Percentiles rank a stretch among this genome's conserved stretches.
Evolutionary conservation across 1,140 invertebrate genomes (phyloP).

Genomic region (Nasonia vitripennis): DNA sequence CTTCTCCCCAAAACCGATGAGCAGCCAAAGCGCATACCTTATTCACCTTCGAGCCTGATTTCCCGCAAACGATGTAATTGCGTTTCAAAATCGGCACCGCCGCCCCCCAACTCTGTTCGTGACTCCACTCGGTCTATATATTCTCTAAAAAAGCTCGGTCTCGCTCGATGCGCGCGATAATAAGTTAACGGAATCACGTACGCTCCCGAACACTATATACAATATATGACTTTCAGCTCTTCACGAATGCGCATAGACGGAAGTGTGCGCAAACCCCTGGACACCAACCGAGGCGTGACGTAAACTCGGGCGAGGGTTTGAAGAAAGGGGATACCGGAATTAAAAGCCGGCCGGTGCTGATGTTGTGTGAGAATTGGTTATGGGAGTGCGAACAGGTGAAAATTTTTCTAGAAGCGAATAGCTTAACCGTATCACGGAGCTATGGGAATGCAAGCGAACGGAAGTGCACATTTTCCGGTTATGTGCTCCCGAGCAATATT

Average conservation of each 20-base stretch:
- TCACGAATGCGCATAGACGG: neutral
- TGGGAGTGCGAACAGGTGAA: slow-evolving; percentile 30
- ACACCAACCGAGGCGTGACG: neutral
- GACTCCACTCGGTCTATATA: neutral
- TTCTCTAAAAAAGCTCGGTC: slow-evolving; percentile 23
- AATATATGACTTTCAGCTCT: neutral
- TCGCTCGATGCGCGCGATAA: slow-evolving; percentile 42
- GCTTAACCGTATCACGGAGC: neutral
- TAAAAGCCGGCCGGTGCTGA: slow-evolving; percentile 7
- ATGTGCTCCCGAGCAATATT: neutral
- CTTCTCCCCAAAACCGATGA: neutral
- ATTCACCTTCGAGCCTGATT: slow-evolving; percentile 34
- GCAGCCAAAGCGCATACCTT: neutral
- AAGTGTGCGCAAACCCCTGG: slow-evolving; percentile 26
- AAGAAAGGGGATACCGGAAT: slow-evolving; percentile 31
- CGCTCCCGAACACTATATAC: neutral
- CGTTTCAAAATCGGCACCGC: neutral
- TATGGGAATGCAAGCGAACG: slow-evolving; percentile 14
- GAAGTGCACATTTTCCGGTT: slow-evolving; percentile 23
- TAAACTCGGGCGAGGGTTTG: neutral
- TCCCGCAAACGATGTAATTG: slow-evolving; percentile 42
- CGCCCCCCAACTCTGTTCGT: slow-evolving; percentile 2
- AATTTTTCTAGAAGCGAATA: neutral
- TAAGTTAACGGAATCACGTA: slow-evolving; percentile 35
- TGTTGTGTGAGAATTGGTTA: neutral